These are phyloP conservation scores for Lonchura striata DNA, from an alignment of 2,113 vertebrate genomes.

Conservation along the genomic window DNA sequence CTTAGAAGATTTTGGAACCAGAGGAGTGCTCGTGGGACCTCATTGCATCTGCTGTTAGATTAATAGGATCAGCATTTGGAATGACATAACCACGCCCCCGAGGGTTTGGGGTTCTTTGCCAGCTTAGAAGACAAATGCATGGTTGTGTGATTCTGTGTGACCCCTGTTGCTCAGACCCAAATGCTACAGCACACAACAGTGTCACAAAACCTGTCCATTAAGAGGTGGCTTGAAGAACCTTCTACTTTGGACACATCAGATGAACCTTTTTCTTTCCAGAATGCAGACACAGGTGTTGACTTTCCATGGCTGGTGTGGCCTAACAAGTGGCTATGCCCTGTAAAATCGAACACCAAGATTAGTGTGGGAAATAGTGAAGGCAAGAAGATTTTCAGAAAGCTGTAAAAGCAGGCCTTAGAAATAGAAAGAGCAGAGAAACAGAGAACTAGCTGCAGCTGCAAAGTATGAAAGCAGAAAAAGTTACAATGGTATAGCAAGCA, in stretches of 20 bases:
- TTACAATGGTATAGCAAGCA: background rate
- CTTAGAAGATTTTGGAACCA: background rate
- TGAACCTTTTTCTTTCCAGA: background rate
- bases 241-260: background rate
- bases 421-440: background rate
- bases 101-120: background rate
- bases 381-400: background rate
- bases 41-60: background rate
- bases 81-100: background rate
- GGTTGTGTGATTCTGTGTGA: background rate
- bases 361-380: background rate
- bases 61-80: background rate
- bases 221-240: background rate
- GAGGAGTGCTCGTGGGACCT: background rate
- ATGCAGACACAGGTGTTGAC: accelerated
- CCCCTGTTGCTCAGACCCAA: background rate
- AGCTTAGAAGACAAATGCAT: background rate
- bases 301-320: background rate
- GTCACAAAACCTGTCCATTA: background rate
- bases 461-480: background rate
- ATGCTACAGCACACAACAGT: background rate
- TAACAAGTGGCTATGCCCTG: background rate
- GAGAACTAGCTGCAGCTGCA: background rate
- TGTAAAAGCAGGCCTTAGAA: background rate
- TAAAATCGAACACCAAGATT: background rate